phyloP scores from a whole-genome alignment of 1,140 invertebrate genomes.

The Copidosoma floridanum region DNA sequence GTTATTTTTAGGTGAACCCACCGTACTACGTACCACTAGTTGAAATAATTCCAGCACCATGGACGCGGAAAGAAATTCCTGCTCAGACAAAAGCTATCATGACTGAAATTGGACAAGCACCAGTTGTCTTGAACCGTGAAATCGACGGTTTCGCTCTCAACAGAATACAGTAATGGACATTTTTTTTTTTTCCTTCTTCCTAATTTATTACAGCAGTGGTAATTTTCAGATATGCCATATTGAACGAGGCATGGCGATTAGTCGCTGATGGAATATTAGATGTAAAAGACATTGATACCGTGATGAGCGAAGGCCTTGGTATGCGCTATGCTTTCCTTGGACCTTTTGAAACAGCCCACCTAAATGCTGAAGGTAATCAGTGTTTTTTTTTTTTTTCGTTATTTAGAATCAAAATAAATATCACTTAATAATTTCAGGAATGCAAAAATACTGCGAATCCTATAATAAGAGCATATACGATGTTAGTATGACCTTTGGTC shows the following conservation, averaged over 20 bases:
- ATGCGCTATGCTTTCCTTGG: conserved; percentile 94
- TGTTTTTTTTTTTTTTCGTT: conserved; percentile 31
- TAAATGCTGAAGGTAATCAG: conserved; percentile 90
- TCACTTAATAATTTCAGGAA: conserved; percentile 53
- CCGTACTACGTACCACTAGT: conserved; percentile 94
- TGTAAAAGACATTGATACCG: conserved; percentile 87
- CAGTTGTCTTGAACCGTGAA: conserved; percentile 82
- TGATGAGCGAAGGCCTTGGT: conserved; percentile 92
- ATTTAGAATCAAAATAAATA: conserved; percentile 35
- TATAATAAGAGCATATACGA: conserved; percentile 79
- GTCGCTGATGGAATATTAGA: conserved; percentile 80
- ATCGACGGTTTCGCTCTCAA: conserved; percentile 91
- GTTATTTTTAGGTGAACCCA: conserved; percentile 75
- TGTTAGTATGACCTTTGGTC: conserved; percentile 74
- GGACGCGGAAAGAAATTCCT: conserved; percentile 74
- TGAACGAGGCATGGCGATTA: conserved; percentile 90
- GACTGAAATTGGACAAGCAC: conserved; percentile 86
- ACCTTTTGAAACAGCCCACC: conserved; percentile 88
- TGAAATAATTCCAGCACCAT: conserved; percentile 91
- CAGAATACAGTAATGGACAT: conserved; percentile 77
- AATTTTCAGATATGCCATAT: conserved; percentile 87
- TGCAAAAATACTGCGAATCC: conserved; percentile 69
- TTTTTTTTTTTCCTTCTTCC: conserved; percentile 12
- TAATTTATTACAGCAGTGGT: no score
- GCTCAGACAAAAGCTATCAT: conserved; percentile 73